phyloP scores from a whole-genome alignment of 2,888 invertebrate species.

The Limnephilus auricula region DNA sequence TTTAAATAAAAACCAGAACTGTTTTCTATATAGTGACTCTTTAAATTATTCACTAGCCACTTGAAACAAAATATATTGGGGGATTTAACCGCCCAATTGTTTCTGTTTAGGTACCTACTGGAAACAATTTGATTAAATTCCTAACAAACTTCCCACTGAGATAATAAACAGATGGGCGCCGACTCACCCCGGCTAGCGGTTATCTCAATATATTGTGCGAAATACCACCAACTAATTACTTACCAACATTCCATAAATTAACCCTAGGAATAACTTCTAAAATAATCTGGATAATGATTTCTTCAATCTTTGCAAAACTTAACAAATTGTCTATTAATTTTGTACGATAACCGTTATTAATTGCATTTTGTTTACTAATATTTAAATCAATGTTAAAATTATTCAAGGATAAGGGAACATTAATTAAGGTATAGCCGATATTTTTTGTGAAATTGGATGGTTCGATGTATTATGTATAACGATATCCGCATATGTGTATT shows the following conservation, averaged over 20 bases:
- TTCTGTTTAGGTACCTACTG: not conserved
- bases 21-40: not conserved
- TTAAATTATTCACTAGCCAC: not conserved
- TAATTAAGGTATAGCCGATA: too few relatives aligned
- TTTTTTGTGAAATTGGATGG: too few relatives aligned
- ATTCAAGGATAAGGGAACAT: too few relatives aligned
- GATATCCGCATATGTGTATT: too few relatives aligned
- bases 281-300: not conserved
- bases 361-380: too few relatives aligned
- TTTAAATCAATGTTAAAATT: too few relatives aligned
- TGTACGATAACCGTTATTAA: too few relatives aligned
- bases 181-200: not conserved
- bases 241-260: not conserved
- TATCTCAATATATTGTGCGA: not conserved
- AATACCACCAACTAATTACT: not conserved
- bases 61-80: not conserved
- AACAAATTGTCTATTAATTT: too few relatives aligned
- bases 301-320: too few relatives aligned
- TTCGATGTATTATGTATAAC: too few relatives aligned
- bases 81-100: conserved; percentile 10
- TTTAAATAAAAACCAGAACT: too few relatives aligned
- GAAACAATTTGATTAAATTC: conserved; percentile 29
- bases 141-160: conserved; percentile 25
- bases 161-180: conserved; percentile 47
- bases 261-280: not conserved